Evolutionary conservation across 2,888 invertebrate genomes (phyloP).

Genomic region (Lagria hirta): DNA sequence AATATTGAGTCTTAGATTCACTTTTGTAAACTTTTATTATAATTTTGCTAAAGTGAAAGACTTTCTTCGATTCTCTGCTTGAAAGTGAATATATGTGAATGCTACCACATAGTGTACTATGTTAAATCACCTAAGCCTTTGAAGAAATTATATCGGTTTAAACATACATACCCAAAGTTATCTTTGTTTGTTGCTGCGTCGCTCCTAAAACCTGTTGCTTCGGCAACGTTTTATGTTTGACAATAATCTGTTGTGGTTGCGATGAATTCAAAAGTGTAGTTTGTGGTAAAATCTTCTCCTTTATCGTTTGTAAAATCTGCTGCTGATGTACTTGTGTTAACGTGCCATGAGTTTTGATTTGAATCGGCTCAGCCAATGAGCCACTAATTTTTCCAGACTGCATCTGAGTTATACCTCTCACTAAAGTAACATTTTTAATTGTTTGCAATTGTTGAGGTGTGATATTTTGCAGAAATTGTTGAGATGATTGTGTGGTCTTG

Average conservation of each 20-base stretch:
- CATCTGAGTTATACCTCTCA: slow-evolving; percentile 39
- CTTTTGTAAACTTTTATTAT: too few species aligned
- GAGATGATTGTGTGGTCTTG: slow-evolving; percentile 34
- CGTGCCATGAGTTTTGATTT: slow-evolving; percentile 44
- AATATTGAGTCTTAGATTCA: too few species aligned
- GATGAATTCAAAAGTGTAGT: slow-evolving; percentile 45
- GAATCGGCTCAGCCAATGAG: slow-evolving; percentile 28
- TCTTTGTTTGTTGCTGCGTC: slow-evolving; percentile 37
- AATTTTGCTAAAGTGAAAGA: too few species aligned
- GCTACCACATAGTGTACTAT: too few species aligned
- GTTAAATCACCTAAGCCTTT: too few species aligned
- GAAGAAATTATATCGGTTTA: background rate
- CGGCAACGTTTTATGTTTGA: slow-evolving; percentile 56
- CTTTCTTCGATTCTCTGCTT: too few species aligned
- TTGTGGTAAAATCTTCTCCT: slow-evolving; percentile 51
- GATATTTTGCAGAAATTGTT: slow-evolving; percentile 49
- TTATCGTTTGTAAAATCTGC: slow-evolving; percentile 54
- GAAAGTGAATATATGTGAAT: too few species aligned
- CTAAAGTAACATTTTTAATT: slow-evolving; percentile 50
- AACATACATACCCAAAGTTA: slow-evolving; percentile 14
- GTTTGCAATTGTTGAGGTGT: slow-evolving; percentile 50
- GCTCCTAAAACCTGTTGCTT: slow-evolving; percentile 30
- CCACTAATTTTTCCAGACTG: slow-evolving; percentile 23
- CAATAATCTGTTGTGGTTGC: slow-evolving; percentile 52
- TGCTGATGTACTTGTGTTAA: slow-evolving; percentile 54